Base-by-base conservation (phyloP, 2,797 vertebrate species). In the Hydrocynus forskahlii region DNA sequence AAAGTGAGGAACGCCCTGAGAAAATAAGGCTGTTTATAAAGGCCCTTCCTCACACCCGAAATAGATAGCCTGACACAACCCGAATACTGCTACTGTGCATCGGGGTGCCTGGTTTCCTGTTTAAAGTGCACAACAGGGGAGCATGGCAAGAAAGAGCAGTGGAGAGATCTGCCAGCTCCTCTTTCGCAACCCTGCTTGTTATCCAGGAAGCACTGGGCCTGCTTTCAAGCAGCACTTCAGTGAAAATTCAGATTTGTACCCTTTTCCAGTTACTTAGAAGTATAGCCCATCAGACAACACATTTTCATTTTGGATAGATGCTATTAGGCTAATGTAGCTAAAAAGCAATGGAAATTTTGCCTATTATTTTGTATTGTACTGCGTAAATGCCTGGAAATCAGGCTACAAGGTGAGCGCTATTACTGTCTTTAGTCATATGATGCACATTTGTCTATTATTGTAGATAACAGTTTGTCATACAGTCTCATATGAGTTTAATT, bases 61-160 rank as follows among this genome's bases (percentile, higher is more conserved):
- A 75, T 50, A 64, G 38, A 72, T 45, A 62, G 43, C 63, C 50
- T 73, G 29, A 82, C 50, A 63, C 71, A 43, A 38, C 59, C 72
- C 10, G 17, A 29, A 19, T 40, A 38, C 35, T 40, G 63, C 67
- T 67, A 17, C 43, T 63, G 70, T 62, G n/a, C 54, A 69, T 77
- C 48, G 40, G 35, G 69, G 55, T 66, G 66, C 4, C 52, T 63
- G 48, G 45, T 78, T 83, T 85, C 77, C 71, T 75, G 68, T 79
- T 79, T 60, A 6, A 63, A 38, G 21, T 9, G 0, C 8, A 7
- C 14, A 45, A 64, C 7, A 17, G 63, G 19, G 59, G 25, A 52
- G 66, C 29, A 43, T 5, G 16, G 14, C 55, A 17, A 71, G 77
- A 35, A 57, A 29, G 63, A 38, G 48, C 54, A 57, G 59, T 59